Percentiles rank a stretch among this genome's conserved stretches.
Evolutionary conservation across 1,140 invertebrate species (phyloP).

Genomic region (Psilanteris sp.): DNA sequence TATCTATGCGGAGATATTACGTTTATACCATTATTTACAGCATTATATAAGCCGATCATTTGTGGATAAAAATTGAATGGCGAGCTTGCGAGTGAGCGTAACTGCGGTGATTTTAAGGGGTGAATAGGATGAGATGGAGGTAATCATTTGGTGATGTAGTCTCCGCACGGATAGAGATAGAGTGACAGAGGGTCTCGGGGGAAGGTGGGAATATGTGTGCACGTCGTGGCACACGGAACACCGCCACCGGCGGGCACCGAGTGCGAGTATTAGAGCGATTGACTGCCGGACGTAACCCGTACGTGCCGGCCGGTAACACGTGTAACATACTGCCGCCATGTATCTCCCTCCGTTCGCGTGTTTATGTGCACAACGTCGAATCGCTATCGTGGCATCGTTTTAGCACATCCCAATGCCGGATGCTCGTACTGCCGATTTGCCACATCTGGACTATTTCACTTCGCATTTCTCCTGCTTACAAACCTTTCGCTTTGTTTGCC

Average conservation of each 20-base stretch:
- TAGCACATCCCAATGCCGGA: slow-evolving; percentile 67
- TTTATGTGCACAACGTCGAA: slow-evolving; percentile 70
- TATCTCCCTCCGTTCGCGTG: slow-evolving; percentile 73
- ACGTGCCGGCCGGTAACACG: slow-evolving; percentile 78
- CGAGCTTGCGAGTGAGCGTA: slow-evolving; percentile 7
- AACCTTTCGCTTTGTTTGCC: slow-evolving; percentile 35
- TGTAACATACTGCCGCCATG: slow-evolving; percentile 79
- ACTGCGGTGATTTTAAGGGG: slow-evolving; percentile 48
- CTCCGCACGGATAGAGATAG: slow-evolving; percentile 67
- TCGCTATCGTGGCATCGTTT: slow-evolving; percentile 67
- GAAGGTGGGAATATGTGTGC: slow-evolving; percentile 25
- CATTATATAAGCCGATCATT: slow-evolving; percentile 9
- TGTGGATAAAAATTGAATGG: slow-evolving; percentile 11
- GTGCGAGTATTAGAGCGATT: slow-evolving; percentile 79
- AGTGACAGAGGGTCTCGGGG: slow-evolving; percentile 47
- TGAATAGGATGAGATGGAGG: slow-evolving; percentile 69
- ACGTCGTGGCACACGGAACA: slow-evolving; percentile 65
- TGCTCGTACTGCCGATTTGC: slow-evolving; percentile 58
- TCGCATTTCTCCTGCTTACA: slow-evolving; percentile 35
- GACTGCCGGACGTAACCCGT: slow-evolving; percentile 78
- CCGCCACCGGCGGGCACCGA: slow-evolving; percentile 52
- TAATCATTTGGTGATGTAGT: slow-evolving; percentile 79
- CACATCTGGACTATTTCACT: slow-evolving; percentile 63
- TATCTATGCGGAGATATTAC: no score
- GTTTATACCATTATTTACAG: not conserved